phyloP scores from a whole-genome alignment of 2,888 invertebrate species.

The Papilio elwesi region DNA sequence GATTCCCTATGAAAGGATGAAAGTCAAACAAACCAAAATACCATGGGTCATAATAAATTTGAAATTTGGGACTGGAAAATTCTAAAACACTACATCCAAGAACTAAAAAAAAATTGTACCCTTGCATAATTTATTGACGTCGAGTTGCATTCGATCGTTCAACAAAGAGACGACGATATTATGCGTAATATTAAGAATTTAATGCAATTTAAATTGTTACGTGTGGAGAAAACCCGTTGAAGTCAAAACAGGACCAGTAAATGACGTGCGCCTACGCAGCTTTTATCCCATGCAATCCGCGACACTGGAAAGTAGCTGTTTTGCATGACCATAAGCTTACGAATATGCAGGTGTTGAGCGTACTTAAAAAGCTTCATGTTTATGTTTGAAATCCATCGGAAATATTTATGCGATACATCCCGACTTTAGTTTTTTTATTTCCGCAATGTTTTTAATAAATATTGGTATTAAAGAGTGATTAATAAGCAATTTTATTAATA shows the following conservation, averaged over 20 bases:
- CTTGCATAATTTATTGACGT: constrained; percentile 2
- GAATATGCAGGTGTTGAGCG: constrained; percentile 24
- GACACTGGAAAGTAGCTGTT: constrained; percentile 27
- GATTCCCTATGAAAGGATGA: too few relatives aligned
- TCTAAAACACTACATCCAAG: not conserved
- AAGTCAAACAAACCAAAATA: too few relatives aligned
- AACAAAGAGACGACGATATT: constrained; percentile 18
- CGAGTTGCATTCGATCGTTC: constrained; percentile 1
- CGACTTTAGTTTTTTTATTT: not conserved
- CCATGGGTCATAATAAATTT: too few relatives aligned
- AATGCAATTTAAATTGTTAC: constrained; percentile 37
- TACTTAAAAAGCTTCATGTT: constrained; percentile 1
- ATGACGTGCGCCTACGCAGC: constrained; percentile 31
- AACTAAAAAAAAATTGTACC: not conserved
- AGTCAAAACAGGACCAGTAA: constrained; percentile 33
- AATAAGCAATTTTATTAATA: too few relatives aligned
- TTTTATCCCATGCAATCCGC: constrained; percentile 29
- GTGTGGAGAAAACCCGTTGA: constrained; percentile 30
- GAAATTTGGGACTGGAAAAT: not conserved
- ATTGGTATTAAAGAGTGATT: not conserved
- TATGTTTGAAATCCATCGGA: constrained; percentile 6
- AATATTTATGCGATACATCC: not conserved
- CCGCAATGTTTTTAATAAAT: not conserved
- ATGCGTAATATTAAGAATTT: constrained; percentile 38
- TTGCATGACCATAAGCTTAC: constrained; percentile 34